These are phyloP conservation scores for Hydra vulgaris DNA, from an alignment of 30 jellyfish, hydroid and myxozoan species.

Conservation along the genomic window DNA sequence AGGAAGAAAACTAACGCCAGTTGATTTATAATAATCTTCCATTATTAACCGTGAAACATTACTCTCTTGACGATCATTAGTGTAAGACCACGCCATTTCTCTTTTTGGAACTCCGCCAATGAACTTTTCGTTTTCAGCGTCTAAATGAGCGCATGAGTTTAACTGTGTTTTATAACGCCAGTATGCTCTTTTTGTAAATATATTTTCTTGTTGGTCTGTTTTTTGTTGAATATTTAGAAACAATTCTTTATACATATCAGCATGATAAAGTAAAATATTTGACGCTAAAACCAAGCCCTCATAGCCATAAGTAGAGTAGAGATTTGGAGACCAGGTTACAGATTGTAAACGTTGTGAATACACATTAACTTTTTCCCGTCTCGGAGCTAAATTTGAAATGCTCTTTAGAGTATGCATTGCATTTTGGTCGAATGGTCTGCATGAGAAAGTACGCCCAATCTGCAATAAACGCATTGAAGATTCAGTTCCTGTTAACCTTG, in stretches of 20 bases:
- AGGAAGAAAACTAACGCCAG: neutral
- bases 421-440: neutral
- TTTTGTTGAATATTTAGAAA: neutral
- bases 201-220: too few species aligned
- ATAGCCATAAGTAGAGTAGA: neutral
- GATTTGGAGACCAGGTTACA: neutral
- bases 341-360: neutral
- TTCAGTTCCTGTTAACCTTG: neutral
- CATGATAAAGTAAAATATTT: neutral
- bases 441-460: neutral
- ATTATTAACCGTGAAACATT: neutral
- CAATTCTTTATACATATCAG: neutral
- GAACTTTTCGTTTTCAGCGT: neutral
- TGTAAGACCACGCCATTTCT: neutral
- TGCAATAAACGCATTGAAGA: neutral
- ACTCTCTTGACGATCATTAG: neutral
- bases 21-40: neutral
- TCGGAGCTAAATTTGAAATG: neutral
- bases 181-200: neutral
- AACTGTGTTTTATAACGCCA: neutral
- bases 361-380: neutral
- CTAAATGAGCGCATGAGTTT: neutral
- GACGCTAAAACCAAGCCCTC: neutral
- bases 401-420: neutral
- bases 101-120: neutral